A percentile compares a stretch with the other conserved stretches of the same genome.
Evolutionary conservation across 2,797 vertebrate genomes (phyloP).

Genomic region (Amniataba percoides): DNA sequence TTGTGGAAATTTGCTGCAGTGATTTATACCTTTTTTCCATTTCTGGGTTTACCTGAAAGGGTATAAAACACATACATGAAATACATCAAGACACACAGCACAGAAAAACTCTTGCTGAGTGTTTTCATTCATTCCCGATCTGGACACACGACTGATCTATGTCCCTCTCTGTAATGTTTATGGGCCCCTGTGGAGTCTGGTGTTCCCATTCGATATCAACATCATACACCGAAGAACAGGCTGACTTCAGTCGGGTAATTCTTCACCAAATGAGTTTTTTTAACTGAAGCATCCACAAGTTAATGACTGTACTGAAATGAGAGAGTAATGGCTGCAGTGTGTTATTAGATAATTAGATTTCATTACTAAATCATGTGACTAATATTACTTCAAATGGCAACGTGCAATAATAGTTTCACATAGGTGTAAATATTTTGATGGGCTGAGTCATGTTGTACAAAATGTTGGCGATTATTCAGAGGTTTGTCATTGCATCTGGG

Average conservation of each 20-base stretch:
- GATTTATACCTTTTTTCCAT: conserved; percentile 47
- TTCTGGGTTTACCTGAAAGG: conserved; percentile 22
- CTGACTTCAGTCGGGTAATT: conserved; percentile 1
- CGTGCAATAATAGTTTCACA: neutral
- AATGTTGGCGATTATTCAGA: conserved; percentile 17
- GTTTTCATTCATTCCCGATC: conserved; percentile 12
- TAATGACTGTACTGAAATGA: conserved; percentile 1
- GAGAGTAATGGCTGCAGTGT: conserved; percentile 17
- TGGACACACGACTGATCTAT: conserved; percentile 15
- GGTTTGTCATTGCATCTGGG: neutral
- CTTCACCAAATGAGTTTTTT: conserved; percentile 33
- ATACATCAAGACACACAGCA: conserved; percentile 14
- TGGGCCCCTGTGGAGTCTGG: neutral
- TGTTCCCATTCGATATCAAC: conserved; percentile 1
- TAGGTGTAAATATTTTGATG: neutral
- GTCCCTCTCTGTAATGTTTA: conserved; percentile 16
- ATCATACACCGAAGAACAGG: neutral
- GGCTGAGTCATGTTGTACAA: neutral
- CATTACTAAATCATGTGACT: conserved; percentile 1
- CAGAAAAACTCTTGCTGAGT: conserved; percentile 3
- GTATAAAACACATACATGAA: neutral
- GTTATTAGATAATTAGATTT: conserved; percentile 17
- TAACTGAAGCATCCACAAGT: neutral
- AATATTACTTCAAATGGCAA: neutral
- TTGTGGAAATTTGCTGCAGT: conserved; percentile 33